Evolutionary conservation across 2,888 invertebrate species (phyloP).

Genomic region (Xanthorhoe spadicearia): DNA sequence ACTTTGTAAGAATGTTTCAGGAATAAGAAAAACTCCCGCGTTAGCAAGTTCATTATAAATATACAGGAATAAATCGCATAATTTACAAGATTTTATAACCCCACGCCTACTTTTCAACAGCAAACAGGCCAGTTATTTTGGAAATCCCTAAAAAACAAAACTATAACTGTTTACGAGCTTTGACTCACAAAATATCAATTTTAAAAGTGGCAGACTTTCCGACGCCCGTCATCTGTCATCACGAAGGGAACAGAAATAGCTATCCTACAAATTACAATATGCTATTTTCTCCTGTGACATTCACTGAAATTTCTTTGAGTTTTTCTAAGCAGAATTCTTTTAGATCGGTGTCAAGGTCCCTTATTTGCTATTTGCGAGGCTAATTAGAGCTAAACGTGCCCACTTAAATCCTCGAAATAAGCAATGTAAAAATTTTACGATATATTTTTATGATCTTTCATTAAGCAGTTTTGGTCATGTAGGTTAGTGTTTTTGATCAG

Average conservation of each 20-base stretch:
- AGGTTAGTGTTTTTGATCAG: too few relatives aligned
- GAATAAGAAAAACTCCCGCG: too few relatives aligned
- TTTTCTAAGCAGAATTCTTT: conserved; percentile 64
- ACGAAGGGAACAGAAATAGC: conserved; percentile 58
- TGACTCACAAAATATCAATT: neutral
- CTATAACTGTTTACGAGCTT: neutral
- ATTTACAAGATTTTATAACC: too few relatives aligned
- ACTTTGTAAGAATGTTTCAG: too few relatives aligned
- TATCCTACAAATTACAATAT: conserved; percentile 48
- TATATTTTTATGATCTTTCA: conserved; percentile 32
- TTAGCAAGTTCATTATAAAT: too few relatives aligned
- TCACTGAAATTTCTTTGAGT: conserved; percentile 52
- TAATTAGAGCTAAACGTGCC: conserved; percentile 44
- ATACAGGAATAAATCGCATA: too few relatives aligned
- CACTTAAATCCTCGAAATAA: conserved; percentile 38
- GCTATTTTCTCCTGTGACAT: conserved; percentile 66
- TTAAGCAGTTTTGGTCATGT: neutral
- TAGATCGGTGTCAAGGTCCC: conserved; percentile 69
- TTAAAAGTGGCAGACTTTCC: conserved; percentile 19
- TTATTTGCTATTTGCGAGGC: conserved; percentile 45
- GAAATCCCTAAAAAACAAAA: neutral
- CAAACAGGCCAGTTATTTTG: neutral
- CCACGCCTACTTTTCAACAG: neutral
- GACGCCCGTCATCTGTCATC: conserved; percentile 48
- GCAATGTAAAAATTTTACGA: conserved; percentile 38